Evolutionary conservation across 1,140 invertebrate species (phyloP), one percentile per base, ranked within the genome.

Genomic region (Amphibalanus amphitrite): DNA sequence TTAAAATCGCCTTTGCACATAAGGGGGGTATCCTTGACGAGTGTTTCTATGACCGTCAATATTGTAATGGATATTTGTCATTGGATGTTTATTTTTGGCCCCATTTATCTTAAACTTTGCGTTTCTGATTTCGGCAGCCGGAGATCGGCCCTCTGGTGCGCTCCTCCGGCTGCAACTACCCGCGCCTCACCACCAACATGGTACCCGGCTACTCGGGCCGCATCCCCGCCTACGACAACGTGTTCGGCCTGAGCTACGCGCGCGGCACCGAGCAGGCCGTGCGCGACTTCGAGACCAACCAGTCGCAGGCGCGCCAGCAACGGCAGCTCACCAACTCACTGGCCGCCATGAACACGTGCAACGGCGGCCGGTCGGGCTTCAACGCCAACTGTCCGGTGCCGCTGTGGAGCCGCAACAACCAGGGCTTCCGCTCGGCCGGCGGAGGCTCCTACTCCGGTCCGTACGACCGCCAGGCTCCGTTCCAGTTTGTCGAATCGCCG

Each of bases 401-500:
- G 47, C 20, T 59, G 47, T 59, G 47, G 47, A 59, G 47, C 47
- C 47, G 47, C 1, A 59, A 59, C 17, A 59, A 59, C 47, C 47
- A 59, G 47, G 47, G 47, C 47, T 59, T 59, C 47, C 47, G 47
- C 10, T 8, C 47, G 1, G 6, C 47, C 20, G 47, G 47, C 20
- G 47, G 47, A 8, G 47, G 47, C 47, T 20, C 47, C 13, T 59
- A 59, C 47, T 13, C 10, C 1, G 47, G 47, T 20, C 47, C 47
- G 47, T 59, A 59, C 47, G 47, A 59, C 47, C 47, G 47, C 10
- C 47, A 59, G 47, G 47, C 47, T 8, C 47, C 47, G 13, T 59
- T 59, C 47, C 47, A 59, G 47, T 59, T 59, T 20, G 47, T 59
- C 47, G 47, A 59, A 20, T 84, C 81, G n/a, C 87, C 87, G 0